Evolutionary conservation across 2,888 invertebrate species (phyloP).

Genomic region (Caenorhabditis auriculariae): DNA sequence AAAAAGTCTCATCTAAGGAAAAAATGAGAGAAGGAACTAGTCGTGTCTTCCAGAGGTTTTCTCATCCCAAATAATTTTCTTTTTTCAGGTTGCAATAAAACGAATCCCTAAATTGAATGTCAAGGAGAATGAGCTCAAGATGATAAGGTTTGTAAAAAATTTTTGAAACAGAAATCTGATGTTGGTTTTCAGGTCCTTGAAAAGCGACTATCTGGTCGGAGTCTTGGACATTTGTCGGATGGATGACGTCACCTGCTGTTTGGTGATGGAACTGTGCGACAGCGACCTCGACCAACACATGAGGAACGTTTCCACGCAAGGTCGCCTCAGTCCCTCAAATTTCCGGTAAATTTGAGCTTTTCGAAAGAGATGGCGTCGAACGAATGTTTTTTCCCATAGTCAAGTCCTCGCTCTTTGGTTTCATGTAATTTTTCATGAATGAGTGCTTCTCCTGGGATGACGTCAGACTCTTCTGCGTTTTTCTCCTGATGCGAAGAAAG

Average conservation of each 20-base stretch:
- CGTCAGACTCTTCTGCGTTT: too few species aligned
- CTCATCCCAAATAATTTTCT: too few species aligned
- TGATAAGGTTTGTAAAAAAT: conserved; percentile 44
- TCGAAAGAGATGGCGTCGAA: background rate
- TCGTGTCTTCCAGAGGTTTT: too few species aligned
- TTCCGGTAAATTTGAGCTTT: conserved; percentile 36
- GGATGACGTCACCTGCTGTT: conserved; percentile 46
- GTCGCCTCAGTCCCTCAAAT: conserved; percentile 43
- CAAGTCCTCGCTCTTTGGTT: too few species aligned
- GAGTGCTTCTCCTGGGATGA: too few species aligned
- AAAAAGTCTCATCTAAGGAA: too few species aligned
- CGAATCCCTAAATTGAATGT: conserved; percentile 49
- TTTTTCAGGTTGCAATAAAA: conserved; percentile 57
- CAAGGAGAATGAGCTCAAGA: conserved; percentile 54
- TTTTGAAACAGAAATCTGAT: conserved; percentile 3
- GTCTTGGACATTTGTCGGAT: conserved; percentile 56
- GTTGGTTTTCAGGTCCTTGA: conserved; percentile 37
- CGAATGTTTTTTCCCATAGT: background rate
- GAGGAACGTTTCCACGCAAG: conserved; percentile 34
- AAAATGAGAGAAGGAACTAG: too few species aligned
- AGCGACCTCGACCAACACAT: conserved; percentile 56
- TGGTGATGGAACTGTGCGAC: conserved; percentile 60
- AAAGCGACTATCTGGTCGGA: conserved; percentile 46
- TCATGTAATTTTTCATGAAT: too few species aligned
- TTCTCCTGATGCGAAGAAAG: background rate